These are phyloP conservation scores for Molossus alvarezi DNA, from an alignment of 2,797 vertebrate genomes.

Conservation along the genomic window DNA sequence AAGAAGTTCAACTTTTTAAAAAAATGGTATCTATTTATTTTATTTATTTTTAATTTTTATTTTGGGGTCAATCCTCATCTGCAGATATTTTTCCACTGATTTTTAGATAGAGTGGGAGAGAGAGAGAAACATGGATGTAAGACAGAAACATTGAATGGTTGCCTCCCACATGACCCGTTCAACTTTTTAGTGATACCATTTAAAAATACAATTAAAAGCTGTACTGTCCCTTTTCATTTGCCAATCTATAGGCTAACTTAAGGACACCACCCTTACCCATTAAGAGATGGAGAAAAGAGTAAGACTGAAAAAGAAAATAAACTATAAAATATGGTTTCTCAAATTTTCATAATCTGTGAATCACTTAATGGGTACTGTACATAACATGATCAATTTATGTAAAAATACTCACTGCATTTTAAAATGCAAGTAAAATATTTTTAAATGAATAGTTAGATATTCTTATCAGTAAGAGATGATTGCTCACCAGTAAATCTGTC, in stretches of 20 bases:
- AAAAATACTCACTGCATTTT: neutral
- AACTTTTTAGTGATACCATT: slow-evolving; percentile 22
- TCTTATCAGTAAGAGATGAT: neutral
- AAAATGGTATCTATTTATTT: too few relatives aligned
- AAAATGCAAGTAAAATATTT: slow-evolving; percentile 23
- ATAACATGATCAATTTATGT: neutral
- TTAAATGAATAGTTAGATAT: neutral
- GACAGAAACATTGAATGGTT: too few relatives aligned
- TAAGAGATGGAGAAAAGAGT: neutral
- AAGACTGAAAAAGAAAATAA: slow-evolving; percentile 21
- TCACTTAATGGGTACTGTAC: neutral
- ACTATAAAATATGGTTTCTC: slow-evolving; percentile 19
- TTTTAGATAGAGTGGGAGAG: too few relatives aligned
- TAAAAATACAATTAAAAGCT: slow-evolving; percentile 39
- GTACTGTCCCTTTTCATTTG: slow-evolving; percentile 6
- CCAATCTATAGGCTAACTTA: slow-evolving; percentile 16
- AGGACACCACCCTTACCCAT: neutral
- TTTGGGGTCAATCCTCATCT: too few relatives aligned
- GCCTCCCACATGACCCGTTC: neutral
- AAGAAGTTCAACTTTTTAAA: neutral
- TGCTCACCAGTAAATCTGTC: slow-evolving; percentile 1
- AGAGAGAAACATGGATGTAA: too few relatives aligned
- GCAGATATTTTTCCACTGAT: too few relatives aligned
- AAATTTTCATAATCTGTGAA: slow-evolving; percentile 29
- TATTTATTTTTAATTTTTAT: too few relatives aligned